Conservation (phyloP, 1,140 invertebrate genomes). For the Drosophila parabipectinata region DNA sequence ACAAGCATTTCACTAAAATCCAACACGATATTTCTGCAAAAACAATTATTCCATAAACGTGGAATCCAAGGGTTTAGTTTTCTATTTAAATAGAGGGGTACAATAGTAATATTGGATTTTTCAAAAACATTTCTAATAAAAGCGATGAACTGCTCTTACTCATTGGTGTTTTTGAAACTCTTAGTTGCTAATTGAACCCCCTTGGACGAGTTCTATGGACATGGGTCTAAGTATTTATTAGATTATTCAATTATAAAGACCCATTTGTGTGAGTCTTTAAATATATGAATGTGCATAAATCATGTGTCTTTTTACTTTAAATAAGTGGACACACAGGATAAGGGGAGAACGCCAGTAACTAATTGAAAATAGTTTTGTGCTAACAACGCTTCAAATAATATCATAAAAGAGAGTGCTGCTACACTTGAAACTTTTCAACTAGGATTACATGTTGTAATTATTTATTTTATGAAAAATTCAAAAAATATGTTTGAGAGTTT, state of each 20-base stretch:
- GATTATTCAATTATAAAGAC: conserved; percentile 56
- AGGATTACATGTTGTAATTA: not conserved
- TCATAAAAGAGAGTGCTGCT: conserved; percentile 5
- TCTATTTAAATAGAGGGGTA: too few relatives aligned
- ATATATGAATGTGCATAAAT: conserved; percentile 63
- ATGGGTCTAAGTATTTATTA: conserved; percentile 25
- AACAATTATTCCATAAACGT: conserved; percentile 64
- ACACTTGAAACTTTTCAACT: not conserved
- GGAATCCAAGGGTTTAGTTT: conserved; percentile 9
- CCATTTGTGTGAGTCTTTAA: conserved; percentile 30
- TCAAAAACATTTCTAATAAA: too few relatives aligned
- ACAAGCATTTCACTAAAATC: conserved; percentile 74
- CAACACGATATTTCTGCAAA: conserved; percentile 61
- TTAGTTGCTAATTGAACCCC: not conserved
- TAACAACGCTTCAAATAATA: conserved; percentile 3
- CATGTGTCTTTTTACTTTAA: conserved; percentile 30
- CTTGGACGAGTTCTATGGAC: conserved; percentile 9
- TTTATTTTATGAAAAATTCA: too few relatives aligned
- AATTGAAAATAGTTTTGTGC: conserved; percentile 30
- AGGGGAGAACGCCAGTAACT: not conserved
- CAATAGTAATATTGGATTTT: too few relatives aligned
- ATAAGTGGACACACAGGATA: not conserved
- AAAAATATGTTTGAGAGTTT: too few relatives aligned
- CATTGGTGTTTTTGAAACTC: not conserved
- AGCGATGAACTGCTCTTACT: not conserved